Evolutionary conservation across 92 coral and sea anemone genomes (phyloP).

Genomic region (Umimayanthus chanpuru): DNA sequence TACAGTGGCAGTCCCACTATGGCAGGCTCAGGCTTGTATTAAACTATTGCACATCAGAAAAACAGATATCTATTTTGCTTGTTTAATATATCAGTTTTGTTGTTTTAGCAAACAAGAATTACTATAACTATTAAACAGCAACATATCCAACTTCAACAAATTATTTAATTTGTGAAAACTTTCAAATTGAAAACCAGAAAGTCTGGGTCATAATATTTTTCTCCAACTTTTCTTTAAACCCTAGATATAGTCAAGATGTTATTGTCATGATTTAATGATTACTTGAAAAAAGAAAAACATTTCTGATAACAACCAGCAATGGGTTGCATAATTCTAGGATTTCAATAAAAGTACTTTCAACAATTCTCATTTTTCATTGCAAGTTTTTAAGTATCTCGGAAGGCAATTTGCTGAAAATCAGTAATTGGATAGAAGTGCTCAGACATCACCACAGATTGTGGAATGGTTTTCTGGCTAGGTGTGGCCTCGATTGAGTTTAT

Average conservation of each 20-base stretch:
- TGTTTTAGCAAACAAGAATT: not conserved
- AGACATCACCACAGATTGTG: not conserved
- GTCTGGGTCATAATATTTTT: not conserved
- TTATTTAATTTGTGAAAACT: too few relatives aligned
- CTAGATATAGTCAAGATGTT: not conserved
- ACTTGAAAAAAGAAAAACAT: slow-evolving; percentile 1
- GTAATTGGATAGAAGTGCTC: not conserved
- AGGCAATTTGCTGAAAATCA: not conserved
- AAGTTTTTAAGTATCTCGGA: too few relatives aligned
- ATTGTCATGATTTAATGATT: not conserved
- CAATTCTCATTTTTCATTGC: not conserved
- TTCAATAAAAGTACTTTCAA: too few relatives aligned
- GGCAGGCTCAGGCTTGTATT: not conserved
- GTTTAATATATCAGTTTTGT: not conserved
- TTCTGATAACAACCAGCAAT: not conserved
- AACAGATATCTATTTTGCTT: not conserved
- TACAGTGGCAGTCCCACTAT: not conserved
- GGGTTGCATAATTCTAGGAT: not conserved
- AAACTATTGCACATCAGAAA: not conserved
- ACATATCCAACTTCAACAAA: too few relatives aligned
- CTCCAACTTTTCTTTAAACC: not conserved
- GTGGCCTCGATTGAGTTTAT: slow-evolving; percentile 22
- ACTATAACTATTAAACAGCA: too few relatives aligned
- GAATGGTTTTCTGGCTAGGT: slow-evolving; percentile 18
- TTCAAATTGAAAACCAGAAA: not conserved